phyloP scores from a whole-genome alignment of 2,888 invertebrate species.

The Ecliptopera silaceata region DNA sequence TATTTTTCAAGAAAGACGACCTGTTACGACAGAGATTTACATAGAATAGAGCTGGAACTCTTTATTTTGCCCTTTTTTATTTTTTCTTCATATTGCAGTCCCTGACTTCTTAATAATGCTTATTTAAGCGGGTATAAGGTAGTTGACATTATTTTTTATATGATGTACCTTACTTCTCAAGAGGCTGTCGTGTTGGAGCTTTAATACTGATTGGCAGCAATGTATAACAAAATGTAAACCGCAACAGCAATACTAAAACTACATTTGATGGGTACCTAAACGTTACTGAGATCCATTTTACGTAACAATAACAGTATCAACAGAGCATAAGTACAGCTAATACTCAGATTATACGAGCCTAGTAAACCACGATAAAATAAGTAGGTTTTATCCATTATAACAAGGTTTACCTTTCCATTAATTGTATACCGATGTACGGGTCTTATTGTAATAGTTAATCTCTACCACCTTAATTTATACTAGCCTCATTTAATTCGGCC shows the following conservation, averaged over 20 bases:
- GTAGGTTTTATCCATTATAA: background rate
- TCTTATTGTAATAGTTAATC: background rate
- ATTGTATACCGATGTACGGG: background rate
- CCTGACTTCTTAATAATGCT: conserved; percentile 21
- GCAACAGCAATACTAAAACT: background rate
- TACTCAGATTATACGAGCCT: background rate
- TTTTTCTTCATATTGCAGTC: conserved; percentile 48
- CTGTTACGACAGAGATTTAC: conserved; percentile 76
- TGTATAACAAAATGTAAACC: background rate
- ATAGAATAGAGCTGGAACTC: conserved; percentile 69
- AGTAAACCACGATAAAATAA: background rate
- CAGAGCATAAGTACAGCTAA: background rate
- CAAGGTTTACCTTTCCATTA: background rate
- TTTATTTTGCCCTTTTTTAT: conserved; percentile 66
- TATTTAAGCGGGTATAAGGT: conserved; percentile 9
- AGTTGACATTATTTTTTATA: background rate
- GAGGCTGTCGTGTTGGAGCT: background rate
- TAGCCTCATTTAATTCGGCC: background rate
- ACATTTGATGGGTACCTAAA: background rate
- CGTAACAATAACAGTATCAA: background rate
- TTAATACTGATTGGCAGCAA: background rate
- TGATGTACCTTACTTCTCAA: background rate
- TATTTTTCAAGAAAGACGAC: conserved; percentile 69
- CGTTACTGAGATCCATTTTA: background rate
- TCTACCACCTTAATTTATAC: background rate